Percentiles rank a stretch among this genome's conserved stretches.
phyloP scores from a whole-genome alignment of 2,113 vertebrate genomes.

The Blennius ocellaris region DNA sequence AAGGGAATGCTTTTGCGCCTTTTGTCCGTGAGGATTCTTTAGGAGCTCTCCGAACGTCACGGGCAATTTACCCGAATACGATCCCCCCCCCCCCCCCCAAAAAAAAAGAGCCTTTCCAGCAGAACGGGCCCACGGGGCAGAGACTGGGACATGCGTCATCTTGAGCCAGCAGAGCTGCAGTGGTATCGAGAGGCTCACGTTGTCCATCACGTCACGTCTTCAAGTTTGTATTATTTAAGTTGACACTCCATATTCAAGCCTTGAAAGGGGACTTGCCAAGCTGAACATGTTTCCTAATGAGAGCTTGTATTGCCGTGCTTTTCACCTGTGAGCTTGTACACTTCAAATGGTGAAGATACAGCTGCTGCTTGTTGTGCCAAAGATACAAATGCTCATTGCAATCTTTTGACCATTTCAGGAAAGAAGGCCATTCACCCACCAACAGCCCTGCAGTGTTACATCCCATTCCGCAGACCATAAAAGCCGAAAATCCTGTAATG shows the following conservation, averaged over 20 bases:
- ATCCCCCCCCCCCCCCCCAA: conserved; percentile 3
- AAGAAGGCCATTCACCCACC: background rate
- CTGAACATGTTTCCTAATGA: conserved; percentile 38
- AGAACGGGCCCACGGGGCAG: conserved; percentile 15
- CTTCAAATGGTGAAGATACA: background rate
- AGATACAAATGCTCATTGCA: background rate
- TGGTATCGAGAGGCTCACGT: conserved; percentile 12
- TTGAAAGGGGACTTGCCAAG: background rate
- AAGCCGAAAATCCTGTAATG: conserved; percentile 26
- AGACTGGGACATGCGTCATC: conserved; percentile 28
- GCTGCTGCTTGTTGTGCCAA: background rate
- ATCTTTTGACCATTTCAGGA: background rate
- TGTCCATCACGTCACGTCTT: conserved; percentile 37
- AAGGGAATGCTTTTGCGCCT: conserved; percentile 38
- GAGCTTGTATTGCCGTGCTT: conserved; percentile 5
- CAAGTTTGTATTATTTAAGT: conserved; percentile 39
- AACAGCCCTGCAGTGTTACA: conserved; percentile 16
- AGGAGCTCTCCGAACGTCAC: conserved; percentile 57
- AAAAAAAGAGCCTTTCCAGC: conserved; percentile 45
- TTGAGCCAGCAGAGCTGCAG: background rate
- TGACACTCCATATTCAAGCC: conserved; percentile 20
- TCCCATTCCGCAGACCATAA: conserved; percentile 36
- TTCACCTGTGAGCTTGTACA: background rate
- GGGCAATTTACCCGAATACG: conserved; percentile 57
- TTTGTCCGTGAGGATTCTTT: conserved; percentile 46